A percentile compares a stretch with the other conserved stretches of the same genome.
These are phyloP conservation scores for Cydia amplana DNA, from an alignment of 1,140 invertebrate species.

Conservation along the genomic window DNA sequence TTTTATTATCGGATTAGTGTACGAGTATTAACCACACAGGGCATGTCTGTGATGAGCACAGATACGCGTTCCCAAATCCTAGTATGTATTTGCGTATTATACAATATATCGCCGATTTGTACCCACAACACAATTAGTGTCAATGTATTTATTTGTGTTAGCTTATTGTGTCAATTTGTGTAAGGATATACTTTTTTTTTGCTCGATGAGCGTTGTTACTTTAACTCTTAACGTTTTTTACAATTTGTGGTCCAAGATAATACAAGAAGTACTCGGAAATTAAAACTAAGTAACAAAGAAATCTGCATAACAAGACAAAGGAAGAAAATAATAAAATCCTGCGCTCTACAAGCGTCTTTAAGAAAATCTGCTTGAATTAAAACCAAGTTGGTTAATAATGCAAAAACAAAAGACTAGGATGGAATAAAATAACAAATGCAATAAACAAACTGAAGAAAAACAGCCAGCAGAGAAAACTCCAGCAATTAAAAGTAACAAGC, in stretches of 20 bases:
- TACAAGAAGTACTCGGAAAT: background rate
- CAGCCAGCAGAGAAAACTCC: background rate
- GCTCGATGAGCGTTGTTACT: too few species aligned
- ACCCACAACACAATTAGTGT: too few species aligned
- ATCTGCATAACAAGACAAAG: background rate
- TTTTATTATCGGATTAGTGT: background rate
- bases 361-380: conserved; percentile 8
- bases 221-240: background rate
- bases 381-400: conserved; percentile 1
- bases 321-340: background rate
- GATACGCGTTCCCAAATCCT: too few species aligned
- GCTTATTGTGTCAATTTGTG: too few species aligned
- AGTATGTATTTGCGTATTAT: too few species aligned
- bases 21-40: too few species aligned
- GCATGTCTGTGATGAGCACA: too few species aligned
- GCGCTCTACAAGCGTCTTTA: background rate
- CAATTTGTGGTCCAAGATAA: background rate
- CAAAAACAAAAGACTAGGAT: background rate
- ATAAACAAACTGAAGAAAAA: background rate
- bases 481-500: background rate
- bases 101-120: too few species aligned
- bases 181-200: too few species aligned
- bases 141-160: too few species aligned
- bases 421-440: conserved; percentile 5
- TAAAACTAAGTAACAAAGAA: conserved; percentile 1